Evolutionary conservation across 2,797 vertebrate genomes (phyloP), one percentile per base, ranked within the genome.

Genomic region (Acanthiza pusilla): DNA sequence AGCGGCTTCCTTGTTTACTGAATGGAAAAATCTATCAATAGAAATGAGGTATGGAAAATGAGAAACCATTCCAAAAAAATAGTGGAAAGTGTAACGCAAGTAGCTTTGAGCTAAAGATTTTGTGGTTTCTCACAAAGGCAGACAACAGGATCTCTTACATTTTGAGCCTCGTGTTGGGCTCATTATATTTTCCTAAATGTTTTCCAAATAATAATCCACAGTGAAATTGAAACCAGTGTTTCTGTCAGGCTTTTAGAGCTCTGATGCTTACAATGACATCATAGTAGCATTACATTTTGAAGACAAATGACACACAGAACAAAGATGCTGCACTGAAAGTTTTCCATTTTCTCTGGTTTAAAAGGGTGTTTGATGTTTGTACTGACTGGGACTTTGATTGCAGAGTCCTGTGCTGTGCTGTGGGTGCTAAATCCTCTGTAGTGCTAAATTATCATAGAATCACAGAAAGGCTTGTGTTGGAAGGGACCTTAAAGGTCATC

Each of bases 151-250:
- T 89, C 29, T 85, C 78, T 90, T 86, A 62, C 60, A 67, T 90
- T 67, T 94, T 66, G 51, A 93, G 57, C 18, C 58, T 94, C 80
- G 84, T 91, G 63, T 70, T 74, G 25, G n/a, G 54, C 34, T 88
- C 10, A 13, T 89, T 95, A 32, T 66, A 63, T 96, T 95, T 96
- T n/a, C 86, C 68, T 80, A 65, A 74, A 65, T 47, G 60, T 82
- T 87, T 62, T 90, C 91, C 58, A 68, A 89, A 79, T 67, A 74
- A 40, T 47, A 94, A 77, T 82, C 34, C n/a, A 18, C 2, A 13
- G 51, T 71, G 74, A 91, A 95, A 80, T 42, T 21, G 89, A 85
- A 96, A 77, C 58, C 66, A 65, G 74, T 77, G 54, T 81, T 82
- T 86, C 50, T 72, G 20, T 60, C 17, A 27, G 82, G 58, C 66